Evolutionary conservation across 1,140 invertebrate genomes (phyloP).

Genomic region (Drosophila tristis): DNA sequence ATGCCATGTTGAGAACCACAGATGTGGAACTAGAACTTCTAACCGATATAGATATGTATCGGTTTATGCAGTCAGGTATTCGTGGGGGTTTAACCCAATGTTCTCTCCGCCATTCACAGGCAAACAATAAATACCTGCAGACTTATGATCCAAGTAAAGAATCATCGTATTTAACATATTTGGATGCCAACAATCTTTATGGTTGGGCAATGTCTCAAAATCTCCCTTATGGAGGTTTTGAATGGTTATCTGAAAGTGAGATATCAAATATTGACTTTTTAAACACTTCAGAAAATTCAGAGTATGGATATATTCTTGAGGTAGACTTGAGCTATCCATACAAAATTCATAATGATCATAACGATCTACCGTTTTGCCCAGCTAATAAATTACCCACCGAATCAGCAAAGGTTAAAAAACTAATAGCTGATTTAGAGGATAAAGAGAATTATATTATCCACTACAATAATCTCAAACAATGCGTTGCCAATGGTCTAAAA

Average conservation of each 20-base stretch:
- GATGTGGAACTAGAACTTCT: no score
- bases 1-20: no score
- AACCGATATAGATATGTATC: no score
- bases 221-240: constrained; percentile 6
- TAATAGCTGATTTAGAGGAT: constrained; percentile 65
- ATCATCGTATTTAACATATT: no score
- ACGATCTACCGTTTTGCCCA: constrained; percentile 8
- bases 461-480: constrained; percentile 62
- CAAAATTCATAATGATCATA: not conserved
- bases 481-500: constrained; percentile 78
- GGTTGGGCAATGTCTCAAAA: constrained; percentile 1
- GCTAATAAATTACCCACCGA: constrained; percentile 67
- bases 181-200: no score
- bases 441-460: no score
- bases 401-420: constrained; percentile 85
- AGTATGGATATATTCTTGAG: not conserved
- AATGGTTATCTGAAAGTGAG: constrained; percentile 84
- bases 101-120: no score
- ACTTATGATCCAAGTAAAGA: no score
- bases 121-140: no score
- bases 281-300: constrained; percentile 1
- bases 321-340: no score
- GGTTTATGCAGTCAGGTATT: no score
- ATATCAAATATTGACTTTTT: constrained; percentile 76
- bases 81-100: no score